phyloP scores from a whole-genome alignment of 2,113 vertebrate genomes.

The Ameiurus melas region DNA sequence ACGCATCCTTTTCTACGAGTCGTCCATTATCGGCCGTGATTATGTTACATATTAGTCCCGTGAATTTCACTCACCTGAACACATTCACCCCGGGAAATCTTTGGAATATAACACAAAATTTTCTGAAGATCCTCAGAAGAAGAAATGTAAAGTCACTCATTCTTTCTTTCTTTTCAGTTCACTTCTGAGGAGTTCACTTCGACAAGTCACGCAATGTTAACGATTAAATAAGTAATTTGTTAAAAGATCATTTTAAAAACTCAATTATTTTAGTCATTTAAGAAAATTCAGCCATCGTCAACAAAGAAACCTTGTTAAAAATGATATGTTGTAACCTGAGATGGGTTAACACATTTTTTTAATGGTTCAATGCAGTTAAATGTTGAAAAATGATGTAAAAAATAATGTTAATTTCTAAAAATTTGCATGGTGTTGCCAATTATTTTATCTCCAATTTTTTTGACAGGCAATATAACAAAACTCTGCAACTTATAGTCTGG shows the following conservation, averaged over 20 bases:
- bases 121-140: background rate
- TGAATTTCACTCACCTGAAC: background rate
- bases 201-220: background rate
- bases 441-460: too few species aligned
- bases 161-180: background rate
- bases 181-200: background rate
- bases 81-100: background rate
- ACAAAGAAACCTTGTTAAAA: background rate
- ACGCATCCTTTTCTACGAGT: background rate
- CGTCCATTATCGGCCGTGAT: background rate
- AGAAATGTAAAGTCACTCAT: background rate
- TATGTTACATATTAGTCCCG: background rate
- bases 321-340: background rate
- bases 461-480: too few species aligned
- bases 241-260: background rate
- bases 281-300: background rate
- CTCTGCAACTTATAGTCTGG: too few species aligned
- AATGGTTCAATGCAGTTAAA: too few species aligned
- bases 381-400: too few species aligned
- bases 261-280: background rate
- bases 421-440: too few species aligned
- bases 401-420: too few species aligned
- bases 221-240: background rate
- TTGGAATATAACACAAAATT: background rate
- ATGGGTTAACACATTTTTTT: too few species aligned